Conservation (phyloP, 2,888 invertebrate genomes). For the Micropterix aruncella region DNA sequence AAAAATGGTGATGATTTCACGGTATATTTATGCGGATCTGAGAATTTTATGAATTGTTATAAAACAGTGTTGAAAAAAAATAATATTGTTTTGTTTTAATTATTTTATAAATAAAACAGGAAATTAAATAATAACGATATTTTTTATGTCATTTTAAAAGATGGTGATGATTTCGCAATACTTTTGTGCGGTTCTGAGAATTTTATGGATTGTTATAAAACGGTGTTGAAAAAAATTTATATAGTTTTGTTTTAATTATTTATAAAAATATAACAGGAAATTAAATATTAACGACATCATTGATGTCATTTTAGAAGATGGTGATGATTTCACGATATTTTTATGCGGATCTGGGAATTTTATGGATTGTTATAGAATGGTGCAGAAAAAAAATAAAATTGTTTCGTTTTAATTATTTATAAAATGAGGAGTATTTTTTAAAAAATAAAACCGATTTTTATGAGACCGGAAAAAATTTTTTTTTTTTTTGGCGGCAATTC, state of each 20-base stretch:
- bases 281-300: background rate
- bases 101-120: background rate
- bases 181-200: background rate
- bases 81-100: background rate
- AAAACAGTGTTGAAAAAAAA: too few species aligned
- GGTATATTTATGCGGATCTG: background rate
- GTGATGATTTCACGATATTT: background rate
- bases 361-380: background rate
- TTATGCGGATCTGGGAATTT: background rate
- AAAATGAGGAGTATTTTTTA: too few species aligned
- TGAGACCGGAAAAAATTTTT: too few species aligned
- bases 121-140: background rate
- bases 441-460: too few species aligned
- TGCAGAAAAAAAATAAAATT: background rate
- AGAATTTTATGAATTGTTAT: background rate
- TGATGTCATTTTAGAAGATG: background rate
- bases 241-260: background rate
- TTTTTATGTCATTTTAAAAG: background rate
- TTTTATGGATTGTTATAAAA: background rate
- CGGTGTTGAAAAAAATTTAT: too few species aligned
- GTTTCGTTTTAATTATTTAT: background rate
- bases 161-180: background rate
- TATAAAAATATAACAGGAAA: background rate
- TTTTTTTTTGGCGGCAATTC: too few species aligned
- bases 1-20: background rate